Evolutionary conservation across 35 echinoderm and acorn worm genomes (phyloP).

Genomic region (Heliocidaris tuberculata): DNA sequence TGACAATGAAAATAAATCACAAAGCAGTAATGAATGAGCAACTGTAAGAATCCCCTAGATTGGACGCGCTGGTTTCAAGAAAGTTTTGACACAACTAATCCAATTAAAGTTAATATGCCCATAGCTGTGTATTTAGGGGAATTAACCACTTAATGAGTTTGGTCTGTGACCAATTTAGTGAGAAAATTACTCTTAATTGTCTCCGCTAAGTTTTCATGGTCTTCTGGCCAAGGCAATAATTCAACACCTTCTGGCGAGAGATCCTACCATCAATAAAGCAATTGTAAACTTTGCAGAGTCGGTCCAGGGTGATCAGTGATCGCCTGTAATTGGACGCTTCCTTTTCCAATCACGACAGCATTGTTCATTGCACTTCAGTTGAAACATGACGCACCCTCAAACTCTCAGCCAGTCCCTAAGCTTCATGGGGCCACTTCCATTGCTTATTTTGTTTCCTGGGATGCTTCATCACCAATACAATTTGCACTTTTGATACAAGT

Average conservation of each 20-base stretch:
- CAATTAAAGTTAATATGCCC: not conserved
- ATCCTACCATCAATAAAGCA: not conserved
- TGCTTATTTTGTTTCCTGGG: not conserved
- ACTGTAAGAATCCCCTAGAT: not conserved
- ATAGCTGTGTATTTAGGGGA: not conserved
- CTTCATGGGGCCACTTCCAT: not conserved
- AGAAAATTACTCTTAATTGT: not conserved
- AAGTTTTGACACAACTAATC: not conserved
- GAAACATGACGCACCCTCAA: not conserved
- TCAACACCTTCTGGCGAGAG: not conserved
- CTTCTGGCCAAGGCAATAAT: not conserved
- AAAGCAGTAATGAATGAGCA: not conserved
- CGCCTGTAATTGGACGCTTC: not conserved
- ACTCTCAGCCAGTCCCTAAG: not conserved
- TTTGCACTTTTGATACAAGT: not conserved
- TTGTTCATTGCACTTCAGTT: conserved; percentile 11
- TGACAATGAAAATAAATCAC: not conserved
- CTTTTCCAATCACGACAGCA: not conserved
- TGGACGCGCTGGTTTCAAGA: not conserved
- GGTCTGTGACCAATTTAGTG: not conserved
- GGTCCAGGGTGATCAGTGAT: not conserved
- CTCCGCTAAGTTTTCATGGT: not conserved
- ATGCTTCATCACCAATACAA: not conserved
- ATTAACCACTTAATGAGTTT: not conserved
- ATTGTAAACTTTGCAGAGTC: not conserved